These are phyloP conservation scores for Masnerella sp. DNA, from an alignment of 2,888 invertebrate genomes.

Conservation along the genomic window DNA sequence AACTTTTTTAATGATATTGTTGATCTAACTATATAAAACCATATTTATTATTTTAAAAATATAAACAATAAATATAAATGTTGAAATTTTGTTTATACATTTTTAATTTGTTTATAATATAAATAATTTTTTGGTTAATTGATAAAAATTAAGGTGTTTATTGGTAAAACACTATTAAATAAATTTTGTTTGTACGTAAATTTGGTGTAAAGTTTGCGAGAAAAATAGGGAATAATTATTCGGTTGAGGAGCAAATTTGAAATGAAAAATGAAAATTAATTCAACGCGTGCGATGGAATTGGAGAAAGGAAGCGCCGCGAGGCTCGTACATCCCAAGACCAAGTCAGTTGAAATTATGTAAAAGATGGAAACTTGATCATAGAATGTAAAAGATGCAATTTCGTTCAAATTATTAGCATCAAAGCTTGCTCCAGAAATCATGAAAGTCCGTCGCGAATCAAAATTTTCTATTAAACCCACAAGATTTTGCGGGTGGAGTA, in stretches of 20 bases:
- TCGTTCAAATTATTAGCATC: constrained; percentile 56
- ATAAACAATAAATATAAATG: no score
- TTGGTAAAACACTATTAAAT: not conserved
- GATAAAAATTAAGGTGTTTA: not conserved
- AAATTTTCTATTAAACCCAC: constrained; percentile 36
- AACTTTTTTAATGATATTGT: no score
- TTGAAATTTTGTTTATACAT: no score
- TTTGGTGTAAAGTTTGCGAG: constrained; percentile 23
- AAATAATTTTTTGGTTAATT: no score
- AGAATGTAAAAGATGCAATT: constrained; percentile 60
- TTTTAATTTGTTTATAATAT: no score
- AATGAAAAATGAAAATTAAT: constrained; percentile 59
- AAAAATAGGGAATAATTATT: constrained; percentile 47
- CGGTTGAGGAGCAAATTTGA: constrained; percentile 44
- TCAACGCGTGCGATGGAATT: constrained; percentile 59
- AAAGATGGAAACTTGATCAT: constrained; percentile 60
- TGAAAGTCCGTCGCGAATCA: constrained; percentile 43
- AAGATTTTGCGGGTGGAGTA: not conserved
- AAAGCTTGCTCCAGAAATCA: constrained; percentile 48
- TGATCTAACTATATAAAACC: no score
- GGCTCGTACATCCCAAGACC: constrained; percentile 53
- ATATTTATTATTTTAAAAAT: no score
- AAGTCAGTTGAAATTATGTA: constrained; percentile 59
- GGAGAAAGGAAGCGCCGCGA: constrained; percentile 55
- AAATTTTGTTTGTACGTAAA: constrained; percentile 5